Base-by-base conservation (phyloP, 1,140 invertebrate genomes). In the Drosophila nebulosa region DNA sequence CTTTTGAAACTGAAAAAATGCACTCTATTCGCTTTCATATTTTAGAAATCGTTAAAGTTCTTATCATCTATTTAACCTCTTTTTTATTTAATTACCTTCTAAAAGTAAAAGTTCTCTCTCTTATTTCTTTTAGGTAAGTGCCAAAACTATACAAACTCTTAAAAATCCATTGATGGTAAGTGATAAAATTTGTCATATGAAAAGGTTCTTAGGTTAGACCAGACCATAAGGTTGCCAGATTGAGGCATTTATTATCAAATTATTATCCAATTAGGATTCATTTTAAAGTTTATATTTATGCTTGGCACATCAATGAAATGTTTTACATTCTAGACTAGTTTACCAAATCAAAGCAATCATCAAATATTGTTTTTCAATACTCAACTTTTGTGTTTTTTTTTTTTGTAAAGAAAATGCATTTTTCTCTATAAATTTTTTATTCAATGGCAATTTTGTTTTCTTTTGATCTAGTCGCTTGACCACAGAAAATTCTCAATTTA, bases 121-220 rank as follows among this genome's bases (percentile, higher is more conserved):
- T 55, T 50, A 12, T 55, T 16, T 35, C 3, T 24, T 50, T 50
- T 16, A 50, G 52, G 36, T 64, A 64, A 64, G 51, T 56, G 12
- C 21, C 1, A 30, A n/a, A 52, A 1, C 10, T 22, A 14, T 14
- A 52, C 50, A 26, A 52, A 14, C n/a, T 52, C 1, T 4, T 26
- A 21, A 46, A 0, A n/a, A 46, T 46, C 18, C 16, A 9, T 46
- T 46, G 1, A 18, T 7, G 39, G 50, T 52, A 52, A 24, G 50
- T 52, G 5, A 12, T n/a, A 0, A 2, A 24, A 5, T 7, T 14
- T 6, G 3, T 7, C n/a, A n/a, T 5, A 18, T 16, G 14, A 14
- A 12, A 10, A n/a, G 10, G 1, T n/a, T 1, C 4, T 51, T 50
- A 24, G 22, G 7, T 50, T 50, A 50, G 3, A 10, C 3, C 16